phyloP scores from a whole-genome alignment of 2,797 vertebrate genomes.

The Phaenicophaeus curvirostris region DNA sequence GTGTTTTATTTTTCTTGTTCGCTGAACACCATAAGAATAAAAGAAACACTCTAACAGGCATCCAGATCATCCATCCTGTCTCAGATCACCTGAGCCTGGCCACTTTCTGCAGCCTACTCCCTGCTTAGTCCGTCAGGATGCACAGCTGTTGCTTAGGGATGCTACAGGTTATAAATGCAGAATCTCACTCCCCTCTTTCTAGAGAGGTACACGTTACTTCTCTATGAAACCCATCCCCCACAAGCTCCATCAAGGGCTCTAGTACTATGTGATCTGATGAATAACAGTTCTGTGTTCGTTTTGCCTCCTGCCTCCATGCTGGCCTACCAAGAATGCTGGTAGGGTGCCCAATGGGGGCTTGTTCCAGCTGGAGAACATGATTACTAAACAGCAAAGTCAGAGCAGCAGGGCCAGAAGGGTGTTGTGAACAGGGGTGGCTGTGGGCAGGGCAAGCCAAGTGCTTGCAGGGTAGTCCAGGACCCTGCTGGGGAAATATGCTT shows the following conservation, averaged over 20 bases:
- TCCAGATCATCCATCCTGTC: background rate
- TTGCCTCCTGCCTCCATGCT: background rate
- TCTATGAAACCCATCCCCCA: background rate
- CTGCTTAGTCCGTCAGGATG: background rate
- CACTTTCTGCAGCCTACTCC: background rate
- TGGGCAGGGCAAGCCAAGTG: background rate
- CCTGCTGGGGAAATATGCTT: background rate
- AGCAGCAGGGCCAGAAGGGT: background rate
- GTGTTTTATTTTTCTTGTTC: background rate
- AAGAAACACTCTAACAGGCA: background rate
- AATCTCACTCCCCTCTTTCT: background rate
- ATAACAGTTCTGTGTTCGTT: background rate
- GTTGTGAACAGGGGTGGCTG: background rate
- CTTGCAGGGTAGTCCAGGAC: background rate
- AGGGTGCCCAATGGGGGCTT: fast-evolving
- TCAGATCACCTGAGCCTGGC: background rate
- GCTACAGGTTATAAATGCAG: background rate
- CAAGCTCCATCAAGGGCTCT: background rate
- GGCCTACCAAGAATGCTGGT: background rate
- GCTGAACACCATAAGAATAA: background rate
- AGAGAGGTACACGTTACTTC: background rate
- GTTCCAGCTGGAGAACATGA: background rate
- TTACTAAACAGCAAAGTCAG: background rate
- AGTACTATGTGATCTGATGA: background rate
- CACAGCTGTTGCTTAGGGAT: background rate